phyloP scores from a whole-genome alignment of 2,113 vertebrate species.

The Gavia stellata region DNA sequence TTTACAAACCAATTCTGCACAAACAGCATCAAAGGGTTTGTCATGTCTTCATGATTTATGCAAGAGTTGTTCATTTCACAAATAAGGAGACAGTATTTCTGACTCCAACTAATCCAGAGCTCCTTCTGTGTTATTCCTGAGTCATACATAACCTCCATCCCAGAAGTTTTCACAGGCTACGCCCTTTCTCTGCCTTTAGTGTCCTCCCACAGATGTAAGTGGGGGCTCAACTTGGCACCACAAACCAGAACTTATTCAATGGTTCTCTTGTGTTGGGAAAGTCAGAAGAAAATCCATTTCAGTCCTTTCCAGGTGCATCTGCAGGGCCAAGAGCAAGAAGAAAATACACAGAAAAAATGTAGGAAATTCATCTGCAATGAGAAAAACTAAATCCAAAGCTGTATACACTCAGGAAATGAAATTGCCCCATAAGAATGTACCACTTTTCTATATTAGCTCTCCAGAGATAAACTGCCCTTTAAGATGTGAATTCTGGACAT shows the following conservation, averaged over 20 bases:
- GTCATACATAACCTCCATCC: not conserved
- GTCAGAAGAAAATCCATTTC: not conserved
- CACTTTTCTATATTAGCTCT: not conserved
- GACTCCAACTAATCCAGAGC: not conserved
- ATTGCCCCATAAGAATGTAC: not conserved
- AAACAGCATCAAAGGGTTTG: not conserved
- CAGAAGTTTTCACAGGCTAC: not conserved
- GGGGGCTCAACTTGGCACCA: not conserved
- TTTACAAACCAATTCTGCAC: not conserved
- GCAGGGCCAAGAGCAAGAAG: not conserved
- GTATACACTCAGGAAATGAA: not conserved
- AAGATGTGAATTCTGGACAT: not conserved
- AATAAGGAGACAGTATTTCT: not conserved
- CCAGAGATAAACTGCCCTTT: not conserved
- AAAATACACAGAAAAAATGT: not conserved
- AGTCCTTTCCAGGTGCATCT: not conserved
- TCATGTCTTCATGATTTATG: not conserved
- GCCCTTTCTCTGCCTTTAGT: not conserved
- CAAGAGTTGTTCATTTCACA: not conserved
- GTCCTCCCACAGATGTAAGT: not conserved
- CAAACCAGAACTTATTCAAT: not conserved
- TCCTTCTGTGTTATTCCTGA: not conserved
- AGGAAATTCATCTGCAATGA: not conserved
- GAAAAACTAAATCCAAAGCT: not conserved
- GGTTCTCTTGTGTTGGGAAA: not conserved